phyloP scores from a whole-genome alignment of 2,113 vertebrate species.

The Seriola rivoliana region DNA sequence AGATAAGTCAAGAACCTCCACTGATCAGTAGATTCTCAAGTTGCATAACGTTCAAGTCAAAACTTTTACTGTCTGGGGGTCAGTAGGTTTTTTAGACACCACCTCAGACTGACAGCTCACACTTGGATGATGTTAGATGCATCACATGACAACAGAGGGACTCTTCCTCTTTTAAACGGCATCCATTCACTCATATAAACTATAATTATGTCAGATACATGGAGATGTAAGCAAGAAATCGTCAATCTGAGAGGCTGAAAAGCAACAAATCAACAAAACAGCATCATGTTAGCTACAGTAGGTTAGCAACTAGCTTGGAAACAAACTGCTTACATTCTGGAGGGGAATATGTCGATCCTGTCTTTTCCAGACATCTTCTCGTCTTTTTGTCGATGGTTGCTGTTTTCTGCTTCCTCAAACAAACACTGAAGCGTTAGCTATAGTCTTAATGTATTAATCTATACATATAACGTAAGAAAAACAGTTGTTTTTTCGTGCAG shows the following conservation, averaged over 20 bases:
- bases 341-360: slow-evolving; percentile 96
- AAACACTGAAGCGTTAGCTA: not conserved
- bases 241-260: not conserved
- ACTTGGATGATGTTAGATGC: slow-evolving; percentile 24
- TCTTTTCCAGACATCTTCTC: slow-evolving; percentile 96
- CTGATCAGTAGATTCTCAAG: not conserved
- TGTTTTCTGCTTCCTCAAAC: not conserved
- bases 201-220: not conserved
- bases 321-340: slow-evolving; percentile 92
- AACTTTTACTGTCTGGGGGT: not conserved
- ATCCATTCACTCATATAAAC: not conserved
- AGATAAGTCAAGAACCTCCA: not conserved
- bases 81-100: not conserved
- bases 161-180: slow-evolving; percentile 74
- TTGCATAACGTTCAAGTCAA: not conserved
- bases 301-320: slow-evolving; percentile 58
- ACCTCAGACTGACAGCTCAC: slow-evolving; percentile 53
- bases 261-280: not conserved
- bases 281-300: slow-evolving; percentile 1
- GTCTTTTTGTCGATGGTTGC: slow-evolving; percentile 50
- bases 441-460: not conserved
- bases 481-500: slow-evolving; percentile 1
- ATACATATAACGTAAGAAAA: rapidly evolving
- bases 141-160: slow-evolving; percentile 74
- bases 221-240: not conserved